phyloP scores from a whole-genome alignment of 2,113 vertebrate species.

The Cebus imitator region DNA sequence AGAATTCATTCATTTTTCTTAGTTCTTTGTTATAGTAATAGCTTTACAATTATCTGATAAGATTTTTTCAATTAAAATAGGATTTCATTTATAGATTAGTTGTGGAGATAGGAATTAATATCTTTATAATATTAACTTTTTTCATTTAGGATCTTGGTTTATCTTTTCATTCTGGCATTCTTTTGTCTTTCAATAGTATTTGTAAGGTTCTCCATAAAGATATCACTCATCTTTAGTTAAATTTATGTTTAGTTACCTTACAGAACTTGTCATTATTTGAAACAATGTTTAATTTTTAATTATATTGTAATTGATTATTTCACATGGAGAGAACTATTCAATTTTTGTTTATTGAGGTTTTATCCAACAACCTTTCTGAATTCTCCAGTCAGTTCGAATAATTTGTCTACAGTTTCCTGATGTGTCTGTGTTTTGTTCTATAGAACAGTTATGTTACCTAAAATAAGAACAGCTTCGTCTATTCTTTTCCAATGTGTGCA shows the following conservation, averaged over 20 bases:
- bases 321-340: neutral
- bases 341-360: neutral
- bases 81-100: neutral
- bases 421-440: neutral
- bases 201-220: neutral
- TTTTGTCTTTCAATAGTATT: slow-evolving; percentile 3
- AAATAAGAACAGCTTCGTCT: neutral
- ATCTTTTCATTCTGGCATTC: neutral
- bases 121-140: neutral
- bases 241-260: neutral
- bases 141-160: neutral
- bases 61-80: neutral
- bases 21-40: neutral
- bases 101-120: neutral
- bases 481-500: neutral
- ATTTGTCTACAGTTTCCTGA: neutral
- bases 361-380: slow-evolving; percentile 27
- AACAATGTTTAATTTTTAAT: neutral
- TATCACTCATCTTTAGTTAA: neutral
- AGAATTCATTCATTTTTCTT: neutral
- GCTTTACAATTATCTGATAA: neutral
- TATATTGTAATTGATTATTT: slow-evolving; percentile 8
- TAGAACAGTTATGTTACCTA: neutral
- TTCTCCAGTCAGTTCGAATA: slow-evolving; percentile 6
- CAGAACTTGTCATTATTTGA: neutral